These are phyloP conservation scores for Eurypyga helias DNA, from an alignment of 2,113 vertebrate genomes.

Conservation along the genomic window DNA sequence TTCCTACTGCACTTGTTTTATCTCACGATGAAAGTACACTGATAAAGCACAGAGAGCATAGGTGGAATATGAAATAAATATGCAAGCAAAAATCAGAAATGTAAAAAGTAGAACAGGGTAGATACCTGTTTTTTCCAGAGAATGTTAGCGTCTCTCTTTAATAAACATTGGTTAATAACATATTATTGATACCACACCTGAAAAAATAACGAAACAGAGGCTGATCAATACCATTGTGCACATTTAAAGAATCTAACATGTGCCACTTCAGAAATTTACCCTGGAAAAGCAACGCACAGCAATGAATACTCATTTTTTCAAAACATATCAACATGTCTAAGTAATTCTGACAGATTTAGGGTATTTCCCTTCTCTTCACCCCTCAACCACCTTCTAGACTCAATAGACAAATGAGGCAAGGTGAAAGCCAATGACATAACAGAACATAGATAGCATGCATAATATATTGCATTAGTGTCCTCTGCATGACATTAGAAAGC, in stretches of 20 bases:
- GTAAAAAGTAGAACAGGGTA: neutral
- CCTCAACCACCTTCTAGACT: constrained; percentile 33
- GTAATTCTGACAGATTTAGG: constrained; percentile 63
- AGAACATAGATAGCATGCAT: constrained; percentile 35
- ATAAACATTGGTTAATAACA: neutral
- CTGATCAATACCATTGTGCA: neutral
- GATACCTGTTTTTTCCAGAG: neutral
- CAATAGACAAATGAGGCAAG: constrained; percentile 35
- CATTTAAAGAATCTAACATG: neutral
- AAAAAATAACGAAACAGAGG: neutral
- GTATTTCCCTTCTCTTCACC: constrained; percentile 54
- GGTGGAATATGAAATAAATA: neutral
- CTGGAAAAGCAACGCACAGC: neutral
- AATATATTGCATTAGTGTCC: constrained; percentile 50
- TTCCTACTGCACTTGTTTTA: neutral
- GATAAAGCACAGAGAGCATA: neutral
- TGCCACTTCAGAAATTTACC: constrained; percentile 2
- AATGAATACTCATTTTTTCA: constrained; percentile 36
- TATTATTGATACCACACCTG: neutral
- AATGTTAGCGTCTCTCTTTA: neutral
- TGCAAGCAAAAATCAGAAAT: neutral
- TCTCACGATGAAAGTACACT: neutral
- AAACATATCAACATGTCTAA: constrained; percentile 51
- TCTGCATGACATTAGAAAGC: constrained; percentile 29
- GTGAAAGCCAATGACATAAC: constrained; percentile 56